Evolutionary conservation across 2,888 invertebrate genomes (phyloP), one percentile per base, ranked within the genome.

Genomic region (Drosophila mercatorum): DNA sequence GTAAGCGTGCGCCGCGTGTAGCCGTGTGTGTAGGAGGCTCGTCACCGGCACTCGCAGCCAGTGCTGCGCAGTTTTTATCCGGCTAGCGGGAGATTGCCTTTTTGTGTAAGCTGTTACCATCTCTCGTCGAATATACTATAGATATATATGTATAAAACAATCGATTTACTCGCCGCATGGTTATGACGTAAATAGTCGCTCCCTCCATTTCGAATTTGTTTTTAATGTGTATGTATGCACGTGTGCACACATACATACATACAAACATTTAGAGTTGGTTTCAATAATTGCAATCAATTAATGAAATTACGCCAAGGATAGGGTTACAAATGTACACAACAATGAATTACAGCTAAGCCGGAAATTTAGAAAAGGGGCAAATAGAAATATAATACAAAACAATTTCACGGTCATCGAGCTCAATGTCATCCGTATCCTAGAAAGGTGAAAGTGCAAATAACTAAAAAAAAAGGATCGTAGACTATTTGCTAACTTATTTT

Each of bases 1-100:
- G 53, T 53, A 40, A 40, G 60, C 12, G n/a, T 14, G 8, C 31
- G 22, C 28, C 10, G 53, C 41, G 26, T 46, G 68, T 51, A 51
- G 51, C 56, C 51, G 62, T 71, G 59, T 71, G 78, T 58, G 73
- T 80, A 78, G 81, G 87, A 83, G 83, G 83, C 83, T 87, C 83
- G 83, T 83, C 84, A 69, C 79, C 77, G 77, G 80, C 70, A 58
- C 56, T 62, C 43, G 67, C 43, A 57, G 34, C 17, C 57, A 62
- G 40, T 38, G 73, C 38, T 70, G 57, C 43, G 43, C 22, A 65
- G 28, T 43, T 52, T 59, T 52, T 47, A 22, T n/a, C 40, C 55
- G 22, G 40, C 26, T 36, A 10, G 34, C 38, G 34, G 34, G 11
- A 34, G 47, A 11, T 60, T 4, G 7, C 38, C 31, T 57, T 52